These are phyloP conservation scores for Coreius guichenoti DNA, from an alignment of 2,797 vertebrate species.

Conservation along the genomic window DNA sequence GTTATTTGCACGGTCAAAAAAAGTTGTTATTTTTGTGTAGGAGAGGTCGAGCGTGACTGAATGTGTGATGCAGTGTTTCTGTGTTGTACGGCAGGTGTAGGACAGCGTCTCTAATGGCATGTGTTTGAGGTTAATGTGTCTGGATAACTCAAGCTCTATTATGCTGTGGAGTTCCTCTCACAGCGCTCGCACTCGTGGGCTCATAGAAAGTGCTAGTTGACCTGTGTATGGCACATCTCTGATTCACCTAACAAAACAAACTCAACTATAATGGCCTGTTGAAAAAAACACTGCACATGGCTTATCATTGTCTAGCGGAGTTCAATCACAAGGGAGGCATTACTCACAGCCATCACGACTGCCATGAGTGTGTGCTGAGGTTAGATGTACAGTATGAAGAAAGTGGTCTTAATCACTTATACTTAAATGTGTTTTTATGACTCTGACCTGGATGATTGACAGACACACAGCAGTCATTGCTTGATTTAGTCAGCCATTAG, in stretches of 20 bases:
- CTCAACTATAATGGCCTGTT: constrained; percentile 10
- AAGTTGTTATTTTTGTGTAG: not conserved
- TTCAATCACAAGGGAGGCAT: not conserved
- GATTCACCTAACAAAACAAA: constrained; percentile 19
- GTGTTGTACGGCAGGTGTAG: not conserved
- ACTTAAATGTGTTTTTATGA: not conserved
- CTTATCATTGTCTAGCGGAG: not conserved
- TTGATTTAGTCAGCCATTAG: not conserved
- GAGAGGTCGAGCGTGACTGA: not conserved
- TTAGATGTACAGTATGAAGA: constrained; percentile 3
- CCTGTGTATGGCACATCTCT: constrained; percentile 16
- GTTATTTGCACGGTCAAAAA: not conserved
- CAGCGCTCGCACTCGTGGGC: not conserved
- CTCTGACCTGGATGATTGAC: not conserved
- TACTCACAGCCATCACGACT: not conserved
- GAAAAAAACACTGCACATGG: constrained; percentile 12
- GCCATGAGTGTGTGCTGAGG: not conserved
- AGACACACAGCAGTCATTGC: not conserved
- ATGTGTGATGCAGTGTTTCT: not conserved
- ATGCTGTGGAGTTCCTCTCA: constrained; percentile 11
- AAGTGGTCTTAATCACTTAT: not conserved
- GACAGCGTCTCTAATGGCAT: not conserved
- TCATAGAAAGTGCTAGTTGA: constrained; percentile 39
- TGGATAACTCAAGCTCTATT: constrained; percentile 36
- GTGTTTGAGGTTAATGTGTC: constrained; percentile 38